A percentile compares a stretch with the other conserved stretches of the same genome.
phyloP scores from a whole-genome alignment of 2,113 vertebrate species.

The Coptodon bakossiorum region DNA sequence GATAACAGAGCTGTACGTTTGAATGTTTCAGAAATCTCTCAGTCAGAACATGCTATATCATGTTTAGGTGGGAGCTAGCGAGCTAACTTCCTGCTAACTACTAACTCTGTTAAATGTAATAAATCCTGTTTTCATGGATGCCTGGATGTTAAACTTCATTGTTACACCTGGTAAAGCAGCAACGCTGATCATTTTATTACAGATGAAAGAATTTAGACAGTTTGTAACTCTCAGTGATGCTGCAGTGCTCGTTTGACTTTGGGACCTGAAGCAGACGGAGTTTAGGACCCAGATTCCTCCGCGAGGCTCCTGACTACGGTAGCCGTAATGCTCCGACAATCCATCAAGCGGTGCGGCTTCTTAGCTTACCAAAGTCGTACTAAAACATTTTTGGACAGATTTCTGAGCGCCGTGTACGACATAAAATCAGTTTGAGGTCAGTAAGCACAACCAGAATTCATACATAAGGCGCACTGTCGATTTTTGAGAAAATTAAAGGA shows the following conservation, averaged over 20 bases:
- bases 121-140: fast-evolving
- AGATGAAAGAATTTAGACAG: not conserved
- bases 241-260: fast-evolving
- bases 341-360: not conserved
- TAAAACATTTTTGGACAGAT: not conserved
- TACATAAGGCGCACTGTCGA: fast-evolving
- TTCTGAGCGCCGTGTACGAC: fast-evolving
- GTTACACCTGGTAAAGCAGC: fast-evolving
- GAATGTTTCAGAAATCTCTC: fast-evolving
- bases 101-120: not conserved
- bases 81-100: fast-evolving
- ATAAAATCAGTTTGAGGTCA: not conserved
- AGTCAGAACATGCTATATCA: fast-evolving
- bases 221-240: not conserved
- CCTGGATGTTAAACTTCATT: fast-evolving
- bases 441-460: not conserved
- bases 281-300: not conserved
- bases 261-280: fast-evolving
- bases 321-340: not conserved
- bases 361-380: fast-evolving
- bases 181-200: fast-evolving
- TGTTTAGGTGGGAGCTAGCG: fast-evolving
- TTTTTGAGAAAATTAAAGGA: not conserved
- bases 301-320: not conserved
- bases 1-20: fast-evolving